Conservation (phyloP, 2,113 vertebrate species). For the Salvelinus namaycush region DNA sequence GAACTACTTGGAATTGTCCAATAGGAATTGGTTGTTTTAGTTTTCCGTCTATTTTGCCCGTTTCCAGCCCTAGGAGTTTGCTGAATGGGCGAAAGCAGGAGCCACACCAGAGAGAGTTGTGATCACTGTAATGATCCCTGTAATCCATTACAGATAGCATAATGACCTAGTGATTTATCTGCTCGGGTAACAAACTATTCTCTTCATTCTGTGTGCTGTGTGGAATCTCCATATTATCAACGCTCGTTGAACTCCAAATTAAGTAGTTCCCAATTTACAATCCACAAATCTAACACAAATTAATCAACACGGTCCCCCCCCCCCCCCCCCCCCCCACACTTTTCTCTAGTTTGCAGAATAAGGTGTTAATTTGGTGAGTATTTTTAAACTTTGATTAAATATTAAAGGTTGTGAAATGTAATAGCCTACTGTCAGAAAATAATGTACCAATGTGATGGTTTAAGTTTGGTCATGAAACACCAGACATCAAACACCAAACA, state of each 20-base stretch:
- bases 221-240: slow-evolving; percentile 4
- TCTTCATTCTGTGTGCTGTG: background rate
- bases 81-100: background rate
- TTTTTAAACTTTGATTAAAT: background rate
- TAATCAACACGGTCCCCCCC: too few relatives aligned
- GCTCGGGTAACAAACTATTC: background rate
- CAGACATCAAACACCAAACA: too few relatives aligned
- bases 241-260: background rate
- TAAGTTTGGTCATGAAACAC: background rate
- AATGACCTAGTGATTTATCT: slow-evolving; percentile 29
- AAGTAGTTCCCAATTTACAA: slow-evolving; percentile 3
- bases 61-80: background rate
- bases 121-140: background rate
- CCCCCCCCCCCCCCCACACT: too few relatives aligned
- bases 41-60: too few relatives aligned
- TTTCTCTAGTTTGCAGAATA: background rate
- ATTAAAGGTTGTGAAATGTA: background rate
- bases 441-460: background rate
- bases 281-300: background rate
- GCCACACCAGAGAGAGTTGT: too few relatives aligned
- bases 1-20: too few relatives aligned
- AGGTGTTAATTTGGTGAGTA: background rate
- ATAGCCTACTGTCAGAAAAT: background rate
- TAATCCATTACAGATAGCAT: slow-evolving; percentile 31
- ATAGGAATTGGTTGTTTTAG: too few relatives aligned